Percentiles rank a stretch among this genome's conserved stretches.
phyloP scores from a whole-genome alignment of 2,113 vertebrate genomes.

The Uria lomvia region DNA sequence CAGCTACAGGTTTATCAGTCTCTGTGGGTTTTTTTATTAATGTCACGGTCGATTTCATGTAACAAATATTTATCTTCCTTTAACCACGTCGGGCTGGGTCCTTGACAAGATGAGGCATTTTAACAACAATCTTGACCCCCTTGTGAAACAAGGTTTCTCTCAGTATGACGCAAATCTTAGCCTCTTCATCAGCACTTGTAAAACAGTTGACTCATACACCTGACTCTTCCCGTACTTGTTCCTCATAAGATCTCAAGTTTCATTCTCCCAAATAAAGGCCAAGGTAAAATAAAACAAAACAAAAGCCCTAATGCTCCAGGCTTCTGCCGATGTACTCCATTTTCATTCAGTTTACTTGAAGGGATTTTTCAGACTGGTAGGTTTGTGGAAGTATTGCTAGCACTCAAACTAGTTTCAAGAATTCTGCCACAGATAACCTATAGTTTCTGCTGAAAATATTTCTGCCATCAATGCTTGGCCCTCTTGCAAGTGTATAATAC shows the following conservation, averaged over 20 bases:
- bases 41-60: background rate
- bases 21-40: background rate
- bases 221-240: constrained; percentile 12
- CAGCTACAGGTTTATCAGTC: background rate
- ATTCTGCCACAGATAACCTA: background rate
- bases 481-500: background rate
- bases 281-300: constrained; percentile 7
- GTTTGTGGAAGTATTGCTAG: background rate
- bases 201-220: constrained; percentile 42
- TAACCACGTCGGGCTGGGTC: background rate
- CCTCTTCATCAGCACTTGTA: constrained; percentile 50
- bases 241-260: background rate
- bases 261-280: constrained; percentile 8
- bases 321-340: background rate
- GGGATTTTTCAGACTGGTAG: background rate
- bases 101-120: constrained; percentile 33
- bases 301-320: background rate
- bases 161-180: constrained; percentile 40
- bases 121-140: background rate
- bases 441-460: background rate
- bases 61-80: constrained; percentile 6
- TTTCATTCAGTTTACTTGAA: background rate
- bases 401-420: background rate
- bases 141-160: constrained; percentile 23
- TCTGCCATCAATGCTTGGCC: background rate